Percentiles rank a stretch among this genome's conserved stretches.
Evolutionary conservation across 2,113 vertebrate genomes (phyloP).

Genomic region (Psophia crepitans): DNA sequence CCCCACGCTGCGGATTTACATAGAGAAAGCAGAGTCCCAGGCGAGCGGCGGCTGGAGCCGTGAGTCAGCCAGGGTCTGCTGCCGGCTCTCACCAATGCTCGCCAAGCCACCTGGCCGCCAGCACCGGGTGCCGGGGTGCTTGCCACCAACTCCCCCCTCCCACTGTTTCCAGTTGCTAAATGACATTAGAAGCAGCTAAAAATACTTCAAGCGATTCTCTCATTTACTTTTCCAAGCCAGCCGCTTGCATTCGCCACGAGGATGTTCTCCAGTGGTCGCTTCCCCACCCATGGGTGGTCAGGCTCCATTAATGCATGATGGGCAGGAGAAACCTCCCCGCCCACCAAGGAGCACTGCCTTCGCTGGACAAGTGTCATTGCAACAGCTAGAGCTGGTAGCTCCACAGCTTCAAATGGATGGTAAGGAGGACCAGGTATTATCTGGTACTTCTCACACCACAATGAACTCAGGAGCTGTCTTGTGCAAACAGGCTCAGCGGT

Average conservation of each 20-base stretch:
- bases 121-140: not conserved
- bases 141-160: not conserved
- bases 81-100: not conserved
- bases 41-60: not conserved
- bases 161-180: slow-evolving; percentile 21
- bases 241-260: not conserved
- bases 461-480: not conserved
- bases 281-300: not conserved
- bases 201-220: slow-evolving; percentile 15
- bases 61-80: not conserved
- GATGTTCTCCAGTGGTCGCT: not conserved
- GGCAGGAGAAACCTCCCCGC: not conserved
- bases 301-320: fast-evolving
- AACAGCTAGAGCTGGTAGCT: not conserved
- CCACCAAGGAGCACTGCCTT: fast-evolving
- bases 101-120: not conserved
- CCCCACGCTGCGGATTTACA: not conserved
- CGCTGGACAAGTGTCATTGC: fast-evolving
- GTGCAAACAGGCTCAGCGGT: not conserved
- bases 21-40: not conserved
- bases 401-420: not conserved
- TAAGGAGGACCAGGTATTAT: not conserved
- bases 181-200: slow-evolving; percentile 48
- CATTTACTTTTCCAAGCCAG: not conserved
- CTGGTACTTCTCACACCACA: not conserved